Conservation (phyloP, 2,888 invertebrate genomes). For the Leucoptera coffeella region DNA sequence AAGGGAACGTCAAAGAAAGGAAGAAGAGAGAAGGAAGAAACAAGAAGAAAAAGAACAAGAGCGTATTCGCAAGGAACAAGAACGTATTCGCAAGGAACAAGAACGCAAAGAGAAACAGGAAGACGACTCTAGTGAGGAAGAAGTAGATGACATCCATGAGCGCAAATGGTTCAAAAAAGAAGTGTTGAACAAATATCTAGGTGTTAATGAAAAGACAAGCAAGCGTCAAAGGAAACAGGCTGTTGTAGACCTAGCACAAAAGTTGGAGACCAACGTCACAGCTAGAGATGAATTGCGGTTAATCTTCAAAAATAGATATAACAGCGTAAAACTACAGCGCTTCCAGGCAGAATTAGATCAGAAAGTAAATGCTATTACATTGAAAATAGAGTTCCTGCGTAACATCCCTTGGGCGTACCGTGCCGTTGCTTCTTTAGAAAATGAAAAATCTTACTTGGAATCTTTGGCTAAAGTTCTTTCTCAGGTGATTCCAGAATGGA, state of each 20-base stretch:
- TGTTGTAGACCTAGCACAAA: slow-evolving; percentile 22
- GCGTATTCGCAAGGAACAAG: slow-evolving; percentile 11
- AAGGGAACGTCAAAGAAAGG: slow-evolving; percentile 9
- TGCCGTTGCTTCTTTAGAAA: no score
- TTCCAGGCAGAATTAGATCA: slow-evolving; percentile 19
- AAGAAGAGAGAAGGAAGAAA: slow-evolving; percentile 13
- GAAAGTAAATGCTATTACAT: no score
- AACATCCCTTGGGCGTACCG: no score
- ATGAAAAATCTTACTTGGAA: slow-evolving; percentile 23
- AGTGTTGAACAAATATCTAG: slow-evolving; percentile 22
- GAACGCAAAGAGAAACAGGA: no score
- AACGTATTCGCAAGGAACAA: slow-evolving; percentile 9
- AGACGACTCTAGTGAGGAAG: slow-evolving; percentile 25
- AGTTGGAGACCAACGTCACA: slow-evolving; percentile 15
- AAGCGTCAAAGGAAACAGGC: slow-evolving; percentile 28
- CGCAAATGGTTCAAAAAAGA: slow-evolving; percentile 20
- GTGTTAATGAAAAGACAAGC: slow-evolving; percentile 24
- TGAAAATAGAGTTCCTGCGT: no score
- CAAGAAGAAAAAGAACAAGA: slow-evolving; percentile 11
- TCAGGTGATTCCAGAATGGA: slow-evolving; percentile 24
- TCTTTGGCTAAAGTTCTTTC: slow-evolving; percentile 21
- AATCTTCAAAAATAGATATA: slow-evolving; percentile 21
- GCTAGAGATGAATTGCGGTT: slow-evolving; percentile 17
- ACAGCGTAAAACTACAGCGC: slow-evolving; percentile 20
- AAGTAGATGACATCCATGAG: no score